Percentiles rank a stretch among this genome's conserved stretches.
Conservation (phyloP, 2,113 vertebrate species). For the Phaetusa simplex region DNA sequence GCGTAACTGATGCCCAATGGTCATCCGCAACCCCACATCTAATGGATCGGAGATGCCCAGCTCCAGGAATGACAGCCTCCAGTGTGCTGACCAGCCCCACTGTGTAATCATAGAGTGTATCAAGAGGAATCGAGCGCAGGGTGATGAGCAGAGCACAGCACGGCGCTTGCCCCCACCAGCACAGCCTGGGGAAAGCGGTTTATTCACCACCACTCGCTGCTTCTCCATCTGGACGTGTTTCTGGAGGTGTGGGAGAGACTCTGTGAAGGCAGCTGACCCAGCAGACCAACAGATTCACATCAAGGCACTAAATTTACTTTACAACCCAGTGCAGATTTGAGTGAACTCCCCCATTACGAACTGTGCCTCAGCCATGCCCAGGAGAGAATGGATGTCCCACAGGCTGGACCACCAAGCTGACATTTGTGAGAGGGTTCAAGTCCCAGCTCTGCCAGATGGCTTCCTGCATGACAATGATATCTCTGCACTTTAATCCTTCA, state of each 20-base stretch:
- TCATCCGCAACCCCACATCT: too few relatives aligned
- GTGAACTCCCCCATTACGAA: not conserved
- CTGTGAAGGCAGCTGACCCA: not conserved
- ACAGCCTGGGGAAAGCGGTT: not conserved
- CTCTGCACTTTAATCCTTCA: not conserved
- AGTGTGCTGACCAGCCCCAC: rapidly evolving
- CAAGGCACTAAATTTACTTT: not conserved
- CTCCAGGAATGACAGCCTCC: not conserved
- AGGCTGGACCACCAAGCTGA: not conserved
- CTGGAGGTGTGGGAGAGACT: not conserved
- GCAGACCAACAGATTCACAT: rapidly evolving
- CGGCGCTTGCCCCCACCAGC: not conserved
- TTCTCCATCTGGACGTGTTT: rapidly evolving
- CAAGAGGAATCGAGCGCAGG: rapidly evolving
- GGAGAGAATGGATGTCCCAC: not conserved
- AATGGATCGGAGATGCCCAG: not conserved
- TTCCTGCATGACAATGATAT: not conserved
- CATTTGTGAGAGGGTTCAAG: not conserved
- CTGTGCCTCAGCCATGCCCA: rapidly evolving
- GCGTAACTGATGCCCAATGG: not conserved
- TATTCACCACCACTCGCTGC: not conserved
- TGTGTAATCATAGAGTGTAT: too few relatives aligned
- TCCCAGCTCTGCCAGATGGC: not conserved
- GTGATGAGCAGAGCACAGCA: not conserved
- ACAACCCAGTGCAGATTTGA: not conserved